These are phyloP conservation scores for Remorina albescens DNA, from an alignment of 2,797 vertebrate genomes.

Conservation along the genomic window DNA sequence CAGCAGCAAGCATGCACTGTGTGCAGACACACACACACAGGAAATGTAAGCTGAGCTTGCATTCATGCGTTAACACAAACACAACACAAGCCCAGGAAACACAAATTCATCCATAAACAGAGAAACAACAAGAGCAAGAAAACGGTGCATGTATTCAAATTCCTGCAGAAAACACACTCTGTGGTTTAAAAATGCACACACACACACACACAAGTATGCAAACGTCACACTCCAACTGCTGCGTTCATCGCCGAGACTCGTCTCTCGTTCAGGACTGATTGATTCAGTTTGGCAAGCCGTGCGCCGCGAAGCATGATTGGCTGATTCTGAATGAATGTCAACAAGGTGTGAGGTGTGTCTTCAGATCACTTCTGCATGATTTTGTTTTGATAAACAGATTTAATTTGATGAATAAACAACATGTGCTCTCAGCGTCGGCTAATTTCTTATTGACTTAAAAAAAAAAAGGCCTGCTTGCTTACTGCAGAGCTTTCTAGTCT, in stretches of 20 bases:
- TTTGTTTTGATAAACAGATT: not conserved
- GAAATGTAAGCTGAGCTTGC: not conserved
- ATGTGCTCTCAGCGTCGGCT: not conserved
- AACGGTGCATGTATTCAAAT: not conserved
- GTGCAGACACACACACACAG: not conserved
- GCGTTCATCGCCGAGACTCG: conserved; percentile 43
- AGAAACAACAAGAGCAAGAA: not conserved
- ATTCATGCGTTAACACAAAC: conserved; percentile 1
- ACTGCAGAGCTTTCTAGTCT: not conserved
- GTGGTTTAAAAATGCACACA: not conserved
- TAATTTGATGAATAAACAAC: not conserved
- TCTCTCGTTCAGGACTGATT: conserved; percentile 38
- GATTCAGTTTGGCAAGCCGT: conserved; percentile 48
- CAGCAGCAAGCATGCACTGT: conserved; percentile 14
- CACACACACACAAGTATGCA: conserved; percentile 29
- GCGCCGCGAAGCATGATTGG: conserved; percentile 61
- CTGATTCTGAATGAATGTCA: conserved; percentile 48
- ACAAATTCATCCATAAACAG: not conserved
- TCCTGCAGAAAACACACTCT: not conserved
- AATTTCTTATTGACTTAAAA: not conserved
- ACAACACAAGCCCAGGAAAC: not conserved
- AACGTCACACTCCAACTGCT: conserved; percentile 28
- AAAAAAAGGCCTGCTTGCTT: not conserved
- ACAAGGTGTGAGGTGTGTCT: conserved; percentile 21
- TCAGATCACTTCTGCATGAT: not conserved